Percentiles rank a stretch among this genome's conserved stretches.
phyloP scores from a whole-genome alignment of 2,797 vertebrate species.

The Leptoclinus maculatus region DNA sequence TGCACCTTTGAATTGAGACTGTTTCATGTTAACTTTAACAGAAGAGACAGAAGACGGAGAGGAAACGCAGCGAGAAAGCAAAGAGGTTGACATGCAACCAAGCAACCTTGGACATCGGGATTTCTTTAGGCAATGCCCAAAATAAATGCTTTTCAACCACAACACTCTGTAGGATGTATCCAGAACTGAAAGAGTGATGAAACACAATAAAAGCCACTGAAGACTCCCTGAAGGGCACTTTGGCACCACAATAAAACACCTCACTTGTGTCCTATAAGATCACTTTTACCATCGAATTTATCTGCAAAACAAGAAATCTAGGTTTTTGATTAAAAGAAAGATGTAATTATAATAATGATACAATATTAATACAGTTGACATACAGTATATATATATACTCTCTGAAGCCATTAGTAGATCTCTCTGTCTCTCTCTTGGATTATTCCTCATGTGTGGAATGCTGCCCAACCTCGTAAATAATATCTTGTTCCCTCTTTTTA shows the following conservation, averaged over 20 bases:
- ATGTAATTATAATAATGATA: background rate
- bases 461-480: constrained; percentile 13
- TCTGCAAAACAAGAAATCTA: background rate
- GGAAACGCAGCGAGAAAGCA: background rate
- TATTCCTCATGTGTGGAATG: background rate
- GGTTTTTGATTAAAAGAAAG: constrained; percentile 1
- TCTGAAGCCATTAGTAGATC: background rate
- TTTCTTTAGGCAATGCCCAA: background rate
- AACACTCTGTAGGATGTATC: background rate
- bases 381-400: background rate
- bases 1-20: too few relatives aligned
- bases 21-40: too few relatives aligned
- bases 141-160: background rate
- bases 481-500: constrained; percentile 15
- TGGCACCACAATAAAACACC: background rate
- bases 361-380: constrained; percentile 18
- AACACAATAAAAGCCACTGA: background rate
- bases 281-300: background rate
- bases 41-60: background rate
- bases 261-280: background rate
- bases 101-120: background rate
- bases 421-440: background rate
- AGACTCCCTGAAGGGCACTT: background rate
- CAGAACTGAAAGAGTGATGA: background rate
- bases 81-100: background rate